Evolutionary conservation across 2,888 invertebrate species (phyloP).

Genomic region (Trissoscelio sp.): DNA sequence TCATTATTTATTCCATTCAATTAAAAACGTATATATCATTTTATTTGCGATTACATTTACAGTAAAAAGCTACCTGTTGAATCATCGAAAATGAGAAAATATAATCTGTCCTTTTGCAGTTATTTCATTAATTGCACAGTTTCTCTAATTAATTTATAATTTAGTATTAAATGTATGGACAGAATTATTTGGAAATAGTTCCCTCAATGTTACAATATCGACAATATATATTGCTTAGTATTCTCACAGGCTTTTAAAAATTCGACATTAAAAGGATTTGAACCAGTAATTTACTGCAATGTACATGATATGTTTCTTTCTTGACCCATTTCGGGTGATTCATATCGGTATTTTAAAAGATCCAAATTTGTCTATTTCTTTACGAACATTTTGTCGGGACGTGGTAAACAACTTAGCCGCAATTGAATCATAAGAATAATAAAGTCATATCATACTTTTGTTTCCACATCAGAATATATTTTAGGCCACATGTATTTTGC

Average conservation of each 20-base stretch:
- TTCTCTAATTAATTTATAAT: no score
- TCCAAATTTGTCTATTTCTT: constrained; percentile 20
- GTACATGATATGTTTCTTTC: constrained; percentile 6
- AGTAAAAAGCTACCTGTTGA: constrained; percentile 2
- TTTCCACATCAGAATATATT: constrained; percentile 6
- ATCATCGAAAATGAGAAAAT: neutral
- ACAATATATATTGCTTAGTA: neutral
- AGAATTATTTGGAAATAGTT: no score
- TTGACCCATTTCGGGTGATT: constrained; percentile 36
- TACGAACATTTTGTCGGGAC: neutral
- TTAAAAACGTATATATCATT: constrained; percentile 4
- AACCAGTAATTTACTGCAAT: constrained; percentile 10
- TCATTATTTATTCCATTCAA: neutral
- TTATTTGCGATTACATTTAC: neutral
- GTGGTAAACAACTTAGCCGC: neutral
- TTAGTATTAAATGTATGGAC: no score
- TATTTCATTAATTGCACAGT: no score
- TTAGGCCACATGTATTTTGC: constrained; percentile 11
- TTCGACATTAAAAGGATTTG: constrained; percentile 29
- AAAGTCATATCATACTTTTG: constrained; percentile 7
- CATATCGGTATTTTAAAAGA: constrained; percentile 24
- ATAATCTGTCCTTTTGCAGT: neutral
- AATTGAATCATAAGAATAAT: constrained; percentile 8
- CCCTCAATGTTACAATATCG: neutral
- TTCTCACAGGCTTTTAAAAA: constrained; percentile 13